A percentile compares a stretch with the other conserved stretches of the same genome.
Evolutionary conservation across 1,140 invertebrate genomes (phyloP).

Genomic region (Ganaspis sp.): DNA sequence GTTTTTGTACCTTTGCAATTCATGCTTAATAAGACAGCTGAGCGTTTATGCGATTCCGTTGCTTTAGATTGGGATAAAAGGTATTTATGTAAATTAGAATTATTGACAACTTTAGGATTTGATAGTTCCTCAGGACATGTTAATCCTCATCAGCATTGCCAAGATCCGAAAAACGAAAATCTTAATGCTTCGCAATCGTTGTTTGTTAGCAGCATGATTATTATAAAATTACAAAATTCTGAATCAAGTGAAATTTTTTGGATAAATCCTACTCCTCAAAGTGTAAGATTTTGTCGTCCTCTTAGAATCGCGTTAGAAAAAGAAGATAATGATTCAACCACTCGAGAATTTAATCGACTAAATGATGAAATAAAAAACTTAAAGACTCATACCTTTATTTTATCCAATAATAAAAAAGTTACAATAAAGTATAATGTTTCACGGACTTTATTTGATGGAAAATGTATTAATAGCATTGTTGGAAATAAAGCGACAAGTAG

Average conservation of each 20-base stretch:
- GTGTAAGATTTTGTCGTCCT: constrained; percentile 19
- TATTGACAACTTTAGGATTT: neutral
- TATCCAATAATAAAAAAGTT: neutral
- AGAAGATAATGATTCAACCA: neutral
- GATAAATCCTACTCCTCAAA: constrained; percentile 26
- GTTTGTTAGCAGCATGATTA: constrained; percentile 30
- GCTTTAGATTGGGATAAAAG: constrained; percentile 7
- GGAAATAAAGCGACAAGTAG: neutral
- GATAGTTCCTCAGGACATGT: constrained; percentile 27
- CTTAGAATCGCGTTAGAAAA: neutral
- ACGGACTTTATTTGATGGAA: neutral
- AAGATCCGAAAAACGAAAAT: neutral
- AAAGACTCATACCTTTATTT: neutral
- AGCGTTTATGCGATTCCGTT: constrained; percentile 31
- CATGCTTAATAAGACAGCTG: constrained; percentile 2
- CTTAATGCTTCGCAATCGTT: neutral
- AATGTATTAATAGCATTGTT: neutral
- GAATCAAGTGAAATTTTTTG: neutral
- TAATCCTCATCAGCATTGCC: constrained; percentile 16
- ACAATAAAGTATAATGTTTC: neutral
- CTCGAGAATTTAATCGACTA: neutral
- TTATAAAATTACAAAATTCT: constrained; percentile 14
- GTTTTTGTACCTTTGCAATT: constrained; percentile 11
- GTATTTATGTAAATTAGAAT: constrained; percentile 8
- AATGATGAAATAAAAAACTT: neutral